Conservation (phyloP, 2,888 invertebrate genomes). For the Aspidiotus destructor region DNA sequence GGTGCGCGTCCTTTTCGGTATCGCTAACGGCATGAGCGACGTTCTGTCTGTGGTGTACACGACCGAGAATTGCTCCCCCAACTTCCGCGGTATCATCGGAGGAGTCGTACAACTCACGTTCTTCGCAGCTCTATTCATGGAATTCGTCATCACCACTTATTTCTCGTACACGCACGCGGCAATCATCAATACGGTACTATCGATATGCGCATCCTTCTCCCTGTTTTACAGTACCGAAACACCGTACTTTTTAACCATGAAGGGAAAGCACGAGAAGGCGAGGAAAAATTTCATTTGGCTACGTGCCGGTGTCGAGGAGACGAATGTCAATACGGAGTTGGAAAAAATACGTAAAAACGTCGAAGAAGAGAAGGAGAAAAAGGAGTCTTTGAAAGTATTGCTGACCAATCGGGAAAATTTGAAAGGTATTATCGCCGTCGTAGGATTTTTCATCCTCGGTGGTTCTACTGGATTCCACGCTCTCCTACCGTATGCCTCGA, state of each 20-base stretch:
- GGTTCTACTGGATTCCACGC: constrained; percentile 9
- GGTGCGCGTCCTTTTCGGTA: constrained; percentile 36
- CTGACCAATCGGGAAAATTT: constrained; percentile 6
- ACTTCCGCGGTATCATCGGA: constrained; percentile 34
- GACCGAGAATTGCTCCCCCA: constrained; percentile 35
- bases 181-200: not conserved
- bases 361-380: not conserved
- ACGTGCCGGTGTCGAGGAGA: too few relatives aligned
- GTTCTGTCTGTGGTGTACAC: constrained; percentile 36
- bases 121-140: not conserved
- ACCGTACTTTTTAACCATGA: not conserved
- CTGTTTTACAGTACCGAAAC: not conserved
- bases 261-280: too few relatives aligned
- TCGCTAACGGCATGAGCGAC: constrained; percentile 37
- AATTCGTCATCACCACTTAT: too few relatives aligned
- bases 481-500: not conserved
- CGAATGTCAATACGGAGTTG: too few relatives aligned
- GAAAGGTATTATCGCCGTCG: constrained; percentile 8
- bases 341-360: too few relatives aligned
- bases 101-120: not conserved
- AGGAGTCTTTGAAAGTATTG: constrained; percentile 2
- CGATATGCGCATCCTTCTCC: not conserved
- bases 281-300: too few relatives aligned
- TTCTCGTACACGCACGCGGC: not conserved
- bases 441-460: not conserved